Evolutionary conservation across 2,113 vertebrate genomes (phyloP).

Genomic region (Aplodontia rufa): DNA sequence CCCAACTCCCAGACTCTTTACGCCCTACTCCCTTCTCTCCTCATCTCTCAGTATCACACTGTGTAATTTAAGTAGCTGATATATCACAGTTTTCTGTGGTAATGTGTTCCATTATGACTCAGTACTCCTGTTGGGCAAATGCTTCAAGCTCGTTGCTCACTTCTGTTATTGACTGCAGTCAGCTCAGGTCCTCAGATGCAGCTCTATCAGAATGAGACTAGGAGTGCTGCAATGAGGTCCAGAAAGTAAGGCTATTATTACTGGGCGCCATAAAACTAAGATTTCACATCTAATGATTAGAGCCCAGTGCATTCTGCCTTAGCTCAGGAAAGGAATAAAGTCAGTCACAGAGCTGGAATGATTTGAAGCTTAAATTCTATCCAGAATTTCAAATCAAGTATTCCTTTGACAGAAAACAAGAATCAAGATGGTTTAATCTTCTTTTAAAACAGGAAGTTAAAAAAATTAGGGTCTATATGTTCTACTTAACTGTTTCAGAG

Average conservation of each 20-base stretch:
- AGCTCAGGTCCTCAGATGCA: not conserved
- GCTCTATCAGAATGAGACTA: not conserved
- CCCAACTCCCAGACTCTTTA: not conserved
- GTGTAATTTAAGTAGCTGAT: not conserved
- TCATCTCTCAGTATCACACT: not conserved
- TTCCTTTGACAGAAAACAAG: not conserved
- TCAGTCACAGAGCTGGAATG: not conserved
- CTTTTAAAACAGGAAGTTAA: not conserved
- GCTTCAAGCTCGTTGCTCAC: not conserved
- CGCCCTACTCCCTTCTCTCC: not conserved
- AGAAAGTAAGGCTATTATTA: not conserved
- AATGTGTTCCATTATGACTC: not conserved
- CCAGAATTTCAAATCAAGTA: conserved; percentile 12
- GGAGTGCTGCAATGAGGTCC: not conserved
- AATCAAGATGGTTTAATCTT: conserved; percentile 2
- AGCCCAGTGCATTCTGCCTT: not conserved
- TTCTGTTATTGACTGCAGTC: conserved; percentile 40
- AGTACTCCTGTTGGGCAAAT: not conserved
- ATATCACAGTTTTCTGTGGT: not conserved
- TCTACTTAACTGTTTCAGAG: not conserved
- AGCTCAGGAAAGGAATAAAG: not conserved
- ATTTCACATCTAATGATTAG: not conserved
- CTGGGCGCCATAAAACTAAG: not conserved
- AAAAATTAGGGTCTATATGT: not conserved
- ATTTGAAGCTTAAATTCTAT: not conserved